Conservation (phyloP, 1,140 invertebrate genomes). For the Drosophila pandora region DNA sequence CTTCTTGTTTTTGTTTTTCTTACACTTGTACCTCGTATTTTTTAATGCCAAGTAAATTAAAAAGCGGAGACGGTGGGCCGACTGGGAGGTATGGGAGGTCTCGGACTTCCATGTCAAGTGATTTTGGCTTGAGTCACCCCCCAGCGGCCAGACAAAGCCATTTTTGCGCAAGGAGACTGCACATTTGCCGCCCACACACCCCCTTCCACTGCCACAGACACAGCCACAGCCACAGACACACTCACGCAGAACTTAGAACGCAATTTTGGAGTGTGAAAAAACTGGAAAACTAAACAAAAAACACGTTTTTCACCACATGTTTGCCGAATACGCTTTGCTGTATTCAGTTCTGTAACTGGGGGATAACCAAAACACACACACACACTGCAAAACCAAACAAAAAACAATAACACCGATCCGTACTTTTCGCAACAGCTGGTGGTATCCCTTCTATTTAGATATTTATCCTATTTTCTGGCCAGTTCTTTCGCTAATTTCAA, state of each 20-base stretch:
- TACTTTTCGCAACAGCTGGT: constrained; percentile 28
- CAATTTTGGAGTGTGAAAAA: constrained; percentile 2
- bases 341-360: constrained; percentile 1
- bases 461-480: not conserved
- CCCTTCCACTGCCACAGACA: not conserved
- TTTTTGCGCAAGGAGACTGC: constrained; percentile 18
- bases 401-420: not conserved
- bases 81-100: not conserved
- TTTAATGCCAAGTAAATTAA: constrained; percentile 26
- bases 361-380: not conserved
- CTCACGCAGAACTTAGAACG: constrained; percentile 2
- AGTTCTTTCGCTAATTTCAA: constrained; percentile 19
- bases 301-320: constrained; percentile 12
- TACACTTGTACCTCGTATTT: constrained; percentile 40
- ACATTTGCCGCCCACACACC: constrained; percentile 12
- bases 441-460: constrained; percentile 15
- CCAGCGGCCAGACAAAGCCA: constrained; percentile 11
- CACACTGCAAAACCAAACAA: not conserved
- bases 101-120: constrained; percentile 19
- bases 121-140: constrained; percentile 29
- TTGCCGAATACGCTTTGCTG: not conserved
- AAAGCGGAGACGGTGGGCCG: not conserved
- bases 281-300: not conserved
- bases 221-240: not conserved
- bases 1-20: constrained; percentile 50